Evolutionary conservation across 2,797 vertebrate species (phyloP).

Genomic region (Muraenolepis orangiensis): DNA sequence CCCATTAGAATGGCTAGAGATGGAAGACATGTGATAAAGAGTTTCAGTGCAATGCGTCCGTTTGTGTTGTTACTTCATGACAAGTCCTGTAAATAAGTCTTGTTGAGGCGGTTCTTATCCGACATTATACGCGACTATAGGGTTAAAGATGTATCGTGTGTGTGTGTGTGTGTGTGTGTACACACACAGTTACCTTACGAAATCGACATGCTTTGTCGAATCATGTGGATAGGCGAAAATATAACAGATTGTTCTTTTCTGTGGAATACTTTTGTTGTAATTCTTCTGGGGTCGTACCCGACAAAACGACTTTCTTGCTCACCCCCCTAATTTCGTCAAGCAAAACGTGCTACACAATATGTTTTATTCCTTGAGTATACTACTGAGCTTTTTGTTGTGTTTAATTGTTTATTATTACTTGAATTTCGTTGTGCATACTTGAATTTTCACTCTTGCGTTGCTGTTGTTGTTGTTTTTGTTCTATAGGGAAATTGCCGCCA

Average conservation of each 20-base stretch:
- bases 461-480: conserved; percentile 56
- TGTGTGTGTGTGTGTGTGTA: too few species aligned
- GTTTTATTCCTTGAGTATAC: conserved; percentile 52
- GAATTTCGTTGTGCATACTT: conserved; percentile 73
- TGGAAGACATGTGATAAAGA: conserved; percentile 26
- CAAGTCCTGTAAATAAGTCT: conserved; percentile 52
- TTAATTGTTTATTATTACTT: conserved; percentile 65
- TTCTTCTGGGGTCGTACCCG: conserved; percentile 39
- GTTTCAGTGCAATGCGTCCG: conserved; percentile 35
- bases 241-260: neutral
- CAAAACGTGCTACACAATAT: conserved; percentile 61
- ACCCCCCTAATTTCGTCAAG: conserved; percentile 46
- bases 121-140: conserved; percentile 27
- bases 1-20: conserved; percentile 40
- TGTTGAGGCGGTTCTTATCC: conserved; percentile 26
- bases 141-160: conserved; percentile 26
- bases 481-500: conserved; percentile 57
- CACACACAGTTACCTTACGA: conserved; percentile 6
- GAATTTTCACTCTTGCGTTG: conserved; percentile 58
- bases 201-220: neutral
- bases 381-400: conserved; percentile 64
- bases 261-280: conserved; percentile 38
- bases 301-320: conserved; percentile 24
- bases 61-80: conserved; percentile 24
- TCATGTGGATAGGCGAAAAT: neutral